Evolutionary conservation across 1,140 invertebrate species (phyloP).

Genomic region (Yoshiicerus persimilis): DNA sequence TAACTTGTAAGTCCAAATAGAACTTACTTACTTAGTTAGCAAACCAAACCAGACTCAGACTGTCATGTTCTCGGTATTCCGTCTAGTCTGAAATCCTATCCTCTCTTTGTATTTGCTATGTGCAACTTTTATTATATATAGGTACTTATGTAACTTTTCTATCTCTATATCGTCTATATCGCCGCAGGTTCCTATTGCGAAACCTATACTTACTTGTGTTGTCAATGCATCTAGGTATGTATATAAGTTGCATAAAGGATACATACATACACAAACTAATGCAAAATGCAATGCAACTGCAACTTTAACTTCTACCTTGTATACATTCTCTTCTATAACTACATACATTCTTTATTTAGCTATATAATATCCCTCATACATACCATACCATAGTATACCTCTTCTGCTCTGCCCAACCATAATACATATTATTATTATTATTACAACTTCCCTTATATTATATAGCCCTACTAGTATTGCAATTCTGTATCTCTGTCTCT

Average conservation of each 20-base stretch:
- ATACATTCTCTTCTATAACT: not conserved
- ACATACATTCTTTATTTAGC: too few relatives aligned
- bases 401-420: too few relatives aligned
- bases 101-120: not conserved
- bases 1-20: not conserved
- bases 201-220: too few relatives aligned
- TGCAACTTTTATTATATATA: not conserved
- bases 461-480: not conserved
- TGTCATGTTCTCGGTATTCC: not conserved
- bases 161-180: too few relatives aligned
- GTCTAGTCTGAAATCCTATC: not conserved
- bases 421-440: too few relatives aligned
- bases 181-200: too few relatives aligned
- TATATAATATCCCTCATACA: too few relatives aligned
- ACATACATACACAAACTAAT: not conserved
- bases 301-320: not conserved
- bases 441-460: too few relatives aligned
- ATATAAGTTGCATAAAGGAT: not conserved
- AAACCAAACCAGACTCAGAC: not conserved
- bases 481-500: not conserved
- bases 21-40: not conserved
- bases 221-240: too few relatives aligned
- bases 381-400: too few relatives aligned
- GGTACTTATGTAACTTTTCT: not conserved
- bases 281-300: slow-evolving; percentile 8